Evolutionary conservation across 2,888 invertebrate species (phyloP), one percentile per base, ranked within the genome.

Genomic region (Drosophila kambysellisi): DNA sequence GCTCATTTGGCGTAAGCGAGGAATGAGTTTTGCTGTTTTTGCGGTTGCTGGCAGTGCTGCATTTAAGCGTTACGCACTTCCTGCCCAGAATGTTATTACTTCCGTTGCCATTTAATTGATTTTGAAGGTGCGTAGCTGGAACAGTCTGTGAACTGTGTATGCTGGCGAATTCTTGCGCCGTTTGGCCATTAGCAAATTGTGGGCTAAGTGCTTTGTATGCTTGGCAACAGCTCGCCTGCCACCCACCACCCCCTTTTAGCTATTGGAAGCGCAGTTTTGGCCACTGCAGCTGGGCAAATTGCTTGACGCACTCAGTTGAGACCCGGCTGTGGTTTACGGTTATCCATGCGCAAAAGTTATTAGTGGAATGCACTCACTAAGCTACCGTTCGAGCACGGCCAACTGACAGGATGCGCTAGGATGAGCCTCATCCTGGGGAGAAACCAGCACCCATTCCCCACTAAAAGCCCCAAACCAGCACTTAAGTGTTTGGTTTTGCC

Each of bases 71-170:
- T 85, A 83, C 89, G 82, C 85, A 86, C 85, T 89, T 86, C 85
- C 87, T 85, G 90, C 74, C 76, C 72, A 79, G 78, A 88, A 88
- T 86, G 87, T 90, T 88, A 90, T 88, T 88, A 90, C 90, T 83
- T 88, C 89, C 87, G 90, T 86, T 86, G 87, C 80, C 90, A 64
- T 90, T 90, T 88, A 90, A 88, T 88, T 88, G 90, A 88, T 88
- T 88, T 90, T 74, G 90, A 90, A 88, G 87, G 88, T 86, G 86
- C 87, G 72, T 78, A 48, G 58, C 51, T 30, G 62, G 62, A 57
- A 66, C 30, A 51, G 56, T 32, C n/a, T 25, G 25, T 25, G 25
- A 25, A 30, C 41, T 57, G 20, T 57, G 20, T 56, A 46, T 52
- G 29, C 39, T 52, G 61, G 73, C 46, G 69, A 67, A 72, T 59